phyloP scores from a whole-genome alignment of 2,888 invertebrate species.

The Amblyjoppa fuscipennis region DNA sequence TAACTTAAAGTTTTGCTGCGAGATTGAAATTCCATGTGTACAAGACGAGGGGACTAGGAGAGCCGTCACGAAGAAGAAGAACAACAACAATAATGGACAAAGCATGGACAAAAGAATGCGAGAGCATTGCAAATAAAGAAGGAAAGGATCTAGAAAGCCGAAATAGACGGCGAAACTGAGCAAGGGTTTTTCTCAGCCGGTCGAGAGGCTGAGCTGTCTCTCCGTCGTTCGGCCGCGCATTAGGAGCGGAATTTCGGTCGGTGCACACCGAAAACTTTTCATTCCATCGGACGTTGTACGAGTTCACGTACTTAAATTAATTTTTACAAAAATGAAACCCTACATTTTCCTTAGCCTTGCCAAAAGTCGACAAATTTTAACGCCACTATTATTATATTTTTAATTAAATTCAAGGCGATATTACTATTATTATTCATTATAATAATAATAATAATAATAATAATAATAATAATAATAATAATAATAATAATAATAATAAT shows the following conservation, averaged over 20 bases:
- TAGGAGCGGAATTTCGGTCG: constrained; percentile 29
- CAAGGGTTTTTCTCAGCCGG: constrained; percentile 35
- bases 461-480: too few relatives aligned
- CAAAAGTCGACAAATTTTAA: constrained; percentile 3
- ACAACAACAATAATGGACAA: constrained; percentile 49
- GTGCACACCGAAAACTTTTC: constrained; percentile 45
- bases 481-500: too few relatives aligned
- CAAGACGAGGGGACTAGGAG: background rate
- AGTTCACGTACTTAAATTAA: constrained; percentile 33
- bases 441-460: too few relatives aligned
- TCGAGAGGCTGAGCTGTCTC: constrained; percentile 45
- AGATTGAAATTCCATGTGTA: background rate
- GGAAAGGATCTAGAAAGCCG: constrained; percentile 56
- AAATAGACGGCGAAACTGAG: constrained; percentile 47
- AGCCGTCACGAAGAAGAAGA: background rate
- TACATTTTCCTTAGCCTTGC: constrained; percentile 12
- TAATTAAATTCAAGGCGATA: too few relatives aligned
- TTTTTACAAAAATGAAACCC: constrained; percentile 39
- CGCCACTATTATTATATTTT: too few relatives aligned
- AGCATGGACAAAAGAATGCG: constrained; percentile 44
- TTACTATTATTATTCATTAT: too few relatives aligned
- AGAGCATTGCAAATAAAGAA: constrained; percentile 56
- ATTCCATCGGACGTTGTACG: constrained; percentile 54
- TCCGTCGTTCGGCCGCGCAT: constrained; percentile 21
- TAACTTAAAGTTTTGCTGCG: background rate